Base-by-base conservation (phyloP, 2,113 vertebrate genomes). In the Furnarius figulus region DNA sequence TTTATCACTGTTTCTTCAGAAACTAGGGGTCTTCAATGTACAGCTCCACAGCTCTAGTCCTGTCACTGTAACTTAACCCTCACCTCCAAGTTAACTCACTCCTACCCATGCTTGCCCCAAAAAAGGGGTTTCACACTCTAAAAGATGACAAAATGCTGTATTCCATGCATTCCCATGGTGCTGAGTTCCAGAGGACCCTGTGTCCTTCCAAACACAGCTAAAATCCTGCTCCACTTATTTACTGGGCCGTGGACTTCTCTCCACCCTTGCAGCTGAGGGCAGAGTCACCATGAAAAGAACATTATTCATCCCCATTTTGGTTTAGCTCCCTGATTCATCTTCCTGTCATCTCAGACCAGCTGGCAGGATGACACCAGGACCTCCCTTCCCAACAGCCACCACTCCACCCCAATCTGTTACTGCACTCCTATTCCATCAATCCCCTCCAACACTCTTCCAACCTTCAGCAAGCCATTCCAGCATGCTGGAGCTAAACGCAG, bases 261-360 rank as follows among this genome's bases (percentile, higher is more conserved):
- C 85, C 90, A 82, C 77, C 85, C 92, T 46, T 24, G 30, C 82
- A 83, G 78, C 58, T 42, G 56, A 79, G 82, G 40, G 16, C 49
- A 94, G 74, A 61, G 82, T 14, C 58, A 16, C 85, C 82, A 22
- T 53, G 42, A 71, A 78, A 81, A 39, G 21, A 44, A 9, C 70
- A 75, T 87, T 89, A 75, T 33, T 91, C 81, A 89, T 30, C 74
- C 31, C 22, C 37, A 23, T n/a, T 52, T 92, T 31, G 49, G 76
- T 87, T 93, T 44, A 62, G 33, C 53, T 94, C 63, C 84, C 59
- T 89, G 75, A 89, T 83, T 92, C 89, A 90, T n/a, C 67, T 83
- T 79, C 87, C 90, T 94, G 81, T 90, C 78, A 53, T 8, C 55
- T 72, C 92, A 19, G 62, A 52, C 39, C 44, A 47, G 78, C 61